Evolutionary conservation across 2,113 vertebrate species (phyloP), one percentile per base, ranked within the genome.

Genomic region (Muscicapa adusta): DNA sequence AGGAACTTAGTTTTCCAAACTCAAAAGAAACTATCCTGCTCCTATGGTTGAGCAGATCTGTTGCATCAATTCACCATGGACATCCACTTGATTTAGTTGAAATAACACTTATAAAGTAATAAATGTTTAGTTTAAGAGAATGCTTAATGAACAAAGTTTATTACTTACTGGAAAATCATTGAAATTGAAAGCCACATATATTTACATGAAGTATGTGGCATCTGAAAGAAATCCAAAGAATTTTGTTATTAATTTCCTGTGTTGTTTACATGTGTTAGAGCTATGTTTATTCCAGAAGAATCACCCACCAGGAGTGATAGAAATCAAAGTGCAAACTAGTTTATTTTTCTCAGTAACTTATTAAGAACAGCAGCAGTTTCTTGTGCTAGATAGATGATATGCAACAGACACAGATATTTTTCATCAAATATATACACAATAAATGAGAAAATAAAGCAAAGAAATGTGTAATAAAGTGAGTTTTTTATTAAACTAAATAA

Each of bases 161-260:
- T 96, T 96, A 92, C 96, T 91, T 74, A 77, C 87, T 93, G 31
- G n/a, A 94, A 97, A 91, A 94, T 80, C 77, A 73, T 60, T 94
- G 96, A 96, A 97, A 97, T 88, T 90, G 91, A 97, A 96, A 96
- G 86, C 92, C 92, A 92, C 76, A 91, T 94, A 89, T 97, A 97
- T 97, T 97, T 97, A 97, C 92, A 96, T 95, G n/a, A 85, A 89
- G 54, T 70, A 93, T 90, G 93, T 67, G 33, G 94, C 92, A 95
- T 97, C 92, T 96, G 97, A 96, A 96, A 95, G 89, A 97, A 95
- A 93, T 95, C 93, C 96, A 97, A 96, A 91, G 67, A 97, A 97
- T 98, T 96, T 97, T 97, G 89, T 95, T 96, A 97, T 97, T 95
- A 91, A 94, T 97, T 96, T 97, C 96, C 92, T 94, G 75, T 95